These are phyloP conservation scores for Myotis daubentonii DNA, from an alignment of 2,797 vertebrate genomes.

Conservation along the genomic window DNA sequence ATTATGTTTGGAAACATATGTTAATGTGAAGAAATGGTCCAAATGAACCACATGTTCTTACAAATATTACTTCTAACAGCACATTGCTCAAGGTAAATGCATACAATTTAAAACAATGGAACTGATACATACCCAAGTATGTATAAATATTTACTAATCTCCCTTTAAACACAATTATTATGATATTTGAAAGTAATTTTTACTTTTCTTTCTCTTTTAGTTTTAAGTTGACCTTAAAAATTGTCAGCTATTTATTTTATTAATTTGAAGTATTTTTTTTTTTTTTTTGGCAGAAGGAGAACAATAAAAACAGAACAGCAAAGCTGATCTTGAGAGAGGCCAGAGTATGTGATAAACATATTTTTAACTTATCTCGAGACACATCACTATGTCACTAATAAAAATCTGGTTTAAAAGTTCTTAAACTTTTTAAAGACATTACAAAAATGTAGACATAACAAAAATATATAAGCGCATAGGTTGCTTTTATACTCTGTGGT, in stretches of 20 bases:
- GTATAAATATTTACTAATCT: not conserved
- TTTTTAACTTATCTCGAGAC: not conserved
- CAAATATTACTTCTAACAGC: not conserved
- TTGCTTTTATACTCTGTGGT: not conserved
- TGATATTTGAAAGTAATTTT: not conserved
- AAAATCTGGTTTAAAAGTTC: not conserved
- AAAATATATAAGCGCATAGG: not conserved
- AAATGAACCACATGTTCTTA: not conserved
- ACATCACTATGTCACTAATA: not conserved
- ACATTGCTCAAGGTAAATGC: not conserved
- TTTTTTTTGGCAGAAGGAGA: not conserved
- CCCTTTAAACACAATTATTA: not conserved
- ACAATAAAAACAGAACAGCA: not conserved
- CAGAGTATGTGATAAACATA: not conserved
- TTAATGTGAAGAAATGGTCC: not conserved
- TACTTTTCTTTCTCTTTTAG: not conserved
- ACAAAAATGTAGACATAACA: not conserved
- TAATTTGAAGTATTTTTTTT: not conserved
- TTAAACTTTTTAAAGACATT: not conserved
- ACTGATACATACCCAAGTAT: not conserved
- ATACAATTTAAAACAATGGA: not conserved
- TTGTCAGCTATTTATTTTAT: not conserved
- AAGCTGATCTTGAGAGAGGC: not conserved
- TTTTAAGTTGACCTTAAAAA: constrained; percentile 10
- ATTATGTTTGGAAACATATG: not conserved